Base-by-base conservation (phyloP, 2,113 vertebrate species). In the Pseudopodoces humilis region DNA sequence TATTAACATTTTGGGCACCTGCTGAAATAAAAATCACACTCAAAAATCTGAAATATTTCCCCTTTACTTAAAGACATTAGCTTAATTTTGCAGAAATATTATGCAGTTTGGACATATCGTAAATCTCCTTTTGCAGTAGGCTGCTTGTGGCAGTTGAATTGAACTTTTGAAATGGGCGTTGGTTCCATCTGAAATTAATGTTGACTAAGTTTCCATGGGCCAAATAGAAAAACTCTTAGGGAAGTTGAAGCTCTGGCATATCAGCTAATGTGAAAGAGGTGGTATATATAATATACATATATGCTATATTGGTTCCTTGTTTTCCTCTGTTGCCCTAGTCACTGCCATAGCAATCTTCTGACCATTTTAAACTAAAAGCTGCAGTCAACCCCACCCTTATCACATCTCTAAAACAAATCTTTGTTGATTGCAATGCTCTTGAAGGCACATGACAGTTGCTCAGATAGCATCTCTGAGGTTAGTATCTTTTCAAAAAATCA, bases 401-500 rank as follows among this genome's bases (percentile, higher is more conserved):
- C 28, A n/a, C 9, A 24, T 49, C 43, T 94, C 31, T 88, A 70
- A 88, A 95, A 70, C 25, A 94, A 72, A 76, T 70, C 9, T 68
- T 46, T 86, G 58, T 78, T 85, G 50, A 88, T 81, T 83, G 18
- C 25, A 41, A 13, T 83, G 11, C 0, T 7, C 44, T 65, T 90
- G 43, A 91, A 93, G 81, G 30, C 13, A 49, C 31, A 35, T 89
- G 75, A 17, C 63, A 71, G 44, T 25, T 88, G 30, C 17, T 88
- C 55, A 86, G 93, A 93, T 96, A 86, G 12, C 27, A 95, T 92
- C 93, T 93, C 62, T 86, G 75, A 63, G 46, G 67, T 88, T 39
- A 87, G 10, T 17, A 41, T 47, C 63, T 74, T 95, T 79, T 92
- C 91, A 95, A 37, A 18, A 1, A 52, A 59, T n/a, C 10, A 3